Evolutionary conservation across 2,888 invertebrate species (phyloP).

Genomic region (Drosophila lacicola): DNA sequence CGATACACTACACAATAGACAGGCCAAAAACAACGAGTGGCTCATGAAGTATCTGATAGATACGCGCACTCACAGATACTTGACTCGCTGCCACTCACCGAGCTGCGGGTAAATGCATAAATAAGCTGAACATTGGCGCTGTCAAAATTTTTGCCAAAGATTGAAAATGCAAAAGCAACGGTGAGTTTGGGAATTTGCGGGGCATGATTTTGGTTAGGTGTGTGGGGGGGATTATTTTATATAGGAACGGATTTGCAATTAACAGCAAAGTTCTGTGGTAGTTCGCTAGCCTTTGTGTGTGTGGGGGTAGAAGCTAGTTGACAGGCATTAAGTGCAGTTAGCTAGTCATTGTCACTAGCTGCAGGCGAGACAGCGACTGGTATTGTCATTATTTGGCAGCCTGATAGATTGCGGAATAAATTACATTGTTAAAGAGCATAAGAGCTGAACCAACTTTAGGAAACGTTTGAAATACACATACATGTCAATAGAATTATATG

Average conservation of each 20-base stretch:
- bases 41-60: conserved; percentile 50
- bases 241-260: conserved; percentile 42
- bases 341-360: conserved; percentile 11
- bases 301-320: not conserved
- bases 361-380: conserved; percentile 8
- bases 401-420: conserved; percentile 1
- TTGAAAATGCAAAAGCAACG: conserved; percentile 36
- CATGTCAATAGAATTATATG: not conserved
- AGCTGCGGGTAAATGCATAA: conserved; percentile 53
- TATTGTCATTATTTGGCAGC: conserved; percentile 10
- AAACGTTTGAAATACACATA: not conserved
- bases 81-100: conserved; percentile 6
- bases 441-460: not conserved
- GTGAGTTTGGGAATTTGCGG: conserved; percentile 23
- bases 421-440: not conserved
- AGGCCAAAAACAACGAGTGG: conserved; percentile 25
- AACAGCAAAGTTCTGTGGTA: conserved; percentile 39
- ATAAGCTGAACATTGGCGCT: conserved; percentile 39
- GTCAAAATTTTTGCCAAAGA: conserved; percentile 34
- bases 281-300: not conserved
- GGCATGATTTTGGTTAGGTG: not conserved
- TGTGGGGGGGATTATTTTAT: not conserved
- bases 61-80: conserved; percentile 41
- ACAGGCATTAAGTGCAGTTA: conserved; percentile 44
- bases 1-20: conserved; percentile 53